These are phyloP conservation scores for Neopipo cinnamomea DNA, from an alignment of 2,113 vertebrate genomes.

Conservation along the genomic window DNA sequence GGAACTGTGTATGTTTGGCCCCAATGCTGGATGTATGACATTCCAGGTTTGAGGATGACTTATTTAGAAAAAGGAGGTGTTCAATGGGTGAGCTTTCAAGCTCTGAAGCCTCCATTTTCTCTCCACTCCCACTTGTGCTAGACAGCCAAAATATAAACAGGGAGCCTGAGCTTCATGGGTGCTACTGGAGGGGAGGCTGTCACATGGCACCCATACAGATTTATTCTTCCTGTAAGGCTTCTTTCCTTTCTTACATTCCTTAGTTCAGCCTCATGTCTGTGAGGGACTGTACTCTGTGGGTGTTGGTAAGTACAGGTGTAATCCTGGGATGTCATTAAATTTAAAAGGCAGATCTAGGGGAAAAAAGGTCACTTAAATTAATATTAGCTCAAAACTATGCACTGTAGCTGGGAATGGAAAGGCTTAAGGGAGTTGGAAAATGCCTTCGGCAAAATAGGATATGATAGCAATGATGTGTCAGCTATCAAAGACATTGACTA, in stretches of 20 bases:
- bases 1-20: neutral
- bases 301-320: neutral
- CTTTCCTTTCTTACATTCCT: neutral
- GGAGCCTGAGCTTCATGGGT: neutral
- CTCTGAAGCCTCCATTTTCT: neutral
- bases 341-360: neutral
- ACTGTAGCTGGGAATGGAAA: neutral
- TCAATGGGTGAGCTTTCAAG: neutral
- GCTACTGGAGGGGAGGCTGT: neutral
- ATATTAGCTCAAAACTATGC: conserved; percentile 4
- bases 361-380: conserved; percentile 35
- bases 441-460: conserved; percentile 59
- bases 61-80: neutral
- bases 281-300: neutral
- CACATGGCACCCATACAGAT: fast-evolving
- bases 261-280: neutral
- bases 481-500: conserved; percentile 57
- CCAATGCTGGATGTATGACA: neutral
- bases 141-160: neutral
- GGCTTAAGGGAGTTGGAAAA: conserved; percentile 38
- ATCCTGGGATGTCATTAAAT: conserved; percentile 13
- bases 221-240: neutral
- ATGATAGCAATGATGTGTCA: conserved; percentile 66
- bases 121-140: neutral
- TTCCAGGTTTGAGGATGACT: neutral